A percentile compares a stretch with the other conserved stretches of the same genome.
These are phyloP conservation scores for Nannoperca australis DNA, from an alignment of 2,797 vertebrate genomes.

Conservation along the genomic window DNA sequence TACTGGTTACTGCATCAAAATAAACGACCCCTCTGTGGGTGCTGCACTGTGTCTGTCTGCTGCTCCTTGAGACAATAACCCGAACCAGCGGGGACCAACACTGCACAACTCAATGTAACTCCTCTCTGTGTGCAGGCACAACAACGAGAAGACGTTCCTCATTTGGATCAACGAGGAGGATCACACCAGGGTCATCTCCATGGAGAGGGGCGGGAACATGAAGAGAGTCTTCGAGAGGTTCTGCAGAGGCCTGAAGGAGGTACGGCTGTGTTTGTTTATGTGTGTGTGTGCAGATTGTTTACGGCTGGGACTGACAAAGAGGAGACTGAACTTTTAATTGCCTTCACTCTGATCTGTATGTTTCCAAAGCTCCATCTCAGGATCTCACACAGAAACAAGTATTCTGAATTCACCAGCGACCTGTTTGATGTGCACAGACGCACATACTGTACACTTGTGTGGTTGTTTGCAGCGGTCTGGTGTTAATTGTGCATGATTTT, in stretches of 20 bases:
- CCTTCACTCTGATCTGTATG: background rate
- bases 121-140: constrained; percentile 89
- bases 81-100: background rate
- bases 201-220: constrained; percentile 99
- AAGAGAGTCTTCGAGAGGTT: constrained; percentile 97
- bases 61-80: background rate
- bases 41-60: background rate
- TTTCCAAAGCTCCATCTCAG: background rate
- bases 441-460: background rate
- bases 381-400: background rate
- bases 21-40: background rate
- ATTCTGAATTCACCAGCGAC: background rate
- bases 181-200: constrained; percentile 97
- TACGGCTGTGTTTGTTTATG: constrained; percentile 51
- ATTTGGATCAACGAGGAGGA: constrained; percentile 99
- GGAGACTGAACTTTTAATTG: background rate
- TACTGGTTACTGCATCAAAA: background rate
- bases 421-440: constrained; percentile 2
- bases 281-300: background rate
- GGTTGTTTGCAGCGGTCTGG: background rate
- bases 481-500: constrained; percentile 24
- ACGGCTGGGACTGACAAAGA: too few relatives aligned
- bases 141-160: constrained; percentile 97
- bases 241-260: constrained; percentile 95
- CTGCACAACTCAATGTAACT: background rate